phyloP scores from a whole-genome alignment of 2,888 invertebrate genomes.

The Cryptocephalus primarius region DNA sequence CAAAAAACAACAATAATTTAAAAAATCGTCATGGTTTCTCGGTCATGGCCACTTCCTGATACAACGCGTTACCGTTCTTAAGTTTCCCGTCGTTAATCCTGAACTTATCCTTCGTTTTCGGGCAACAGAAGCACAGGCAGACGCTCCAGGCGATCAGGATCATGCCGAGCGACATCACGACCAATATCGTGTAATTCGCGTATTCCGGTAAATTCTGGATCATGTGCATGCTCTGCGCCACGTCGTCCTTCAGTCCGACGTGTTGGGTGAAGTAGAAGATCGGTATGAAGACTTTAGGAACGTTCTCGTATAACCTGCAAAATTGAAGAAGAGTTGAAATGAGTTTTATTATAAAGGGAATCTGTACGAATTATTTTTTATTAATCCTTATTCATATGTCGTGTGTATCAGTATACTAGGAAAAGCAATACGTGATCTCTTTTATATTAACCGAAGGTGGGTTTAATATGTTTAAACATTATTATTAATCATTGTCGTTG shows the following conservation, averaged over 20 bases:
- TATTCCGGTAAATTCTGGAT: conserved; percentile 41
- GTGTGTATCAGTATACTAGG: too few species aligned
- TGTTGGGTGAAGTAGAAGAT: conserved; percentile 67
- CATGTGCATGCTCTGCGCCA: conserved; percentile 44
- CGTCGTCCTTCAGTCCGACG: conserved; percentile 45
- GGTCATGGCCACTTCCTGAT: conserved; percentile 4
- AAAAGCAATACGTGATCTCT: too few species aligned
- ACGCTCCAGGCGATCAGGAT: conserved; percentile 19
- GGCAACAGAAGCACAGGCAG: conserved; percentile 19
- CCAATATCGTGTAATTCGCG: conserved; percentile 16
- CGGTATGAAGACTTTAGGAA: conserved; percentile 59
- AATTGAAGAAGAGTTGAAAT: background rate
- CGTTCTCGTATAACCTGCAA: conserved; percentile 51
- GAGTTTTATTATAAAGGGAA: background rate
- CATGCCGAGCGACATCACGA: conserved; percentile 19
- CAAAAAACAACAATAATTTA: background rate
- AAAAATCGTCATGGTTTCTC: conserved; percentile 3
- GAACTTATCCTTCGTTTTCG: conserved; percentile 9
- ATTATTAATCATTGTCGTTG: too few species aligned
- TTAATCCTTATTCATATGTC: too few species aligned
- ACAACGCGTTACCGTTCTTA: background rate
- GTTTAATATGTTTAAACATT: too few species aligned
- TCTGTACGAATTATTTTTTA: too few species aligned
- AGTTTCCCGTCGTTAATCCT: conserved; percentile 1
- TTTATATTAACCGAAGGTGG: too few species aligned